A percentile compares a stretch with the other conserved stretches of the same genome.
Evolutionary conservation across 2,113 vertebrate species (phyloP).

Genomic region (Forbesichthys agassizii): DNA sequence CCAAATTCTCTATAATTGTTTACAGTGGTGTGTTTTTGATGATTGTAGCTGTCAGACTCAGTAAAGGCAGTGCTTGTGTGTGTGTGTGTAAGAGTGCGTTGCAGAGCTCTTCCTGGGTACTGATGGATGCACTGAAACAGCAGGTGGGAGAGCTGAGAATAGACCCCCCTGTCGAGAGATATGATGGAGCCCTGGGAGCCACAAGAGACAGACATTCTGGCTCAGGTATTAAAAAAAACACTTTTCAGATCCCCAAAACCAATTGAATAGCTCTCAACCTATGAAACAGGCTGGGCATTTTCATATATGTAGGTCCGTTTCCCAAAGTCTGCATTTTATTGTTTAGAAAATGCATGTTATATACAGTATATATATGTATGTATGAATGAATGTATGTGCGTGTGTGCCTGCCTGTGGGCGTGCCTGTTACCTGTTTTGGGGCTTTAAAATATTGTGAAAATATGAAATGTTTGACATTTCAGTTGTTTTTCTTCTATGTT

Average conservation of each 20-base stretch:
- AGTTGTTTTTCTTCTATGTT: slow-evolving; percentile 14
- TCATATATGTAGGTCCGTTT: no score
- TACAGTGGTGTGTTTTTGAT: no score
- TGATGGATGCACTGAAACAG: slow-evolving; percentile 73
- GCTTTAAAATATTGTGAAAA: background rate
- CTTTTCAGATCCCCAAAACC: background rate
- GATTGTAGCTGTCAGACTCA: no score
- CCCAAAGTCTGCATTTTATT: background rate
- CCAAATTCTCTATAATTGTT: no score
- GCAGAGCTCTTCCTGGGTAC: slow-evolving; percentile 70
- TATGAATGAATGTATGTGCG: no score
- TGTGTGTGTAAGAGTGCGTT: slow-evolving; percentile 62
- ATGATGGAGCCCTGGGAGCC: slow-evolving; percentile 56
- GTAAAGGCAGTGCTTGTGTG: no score
- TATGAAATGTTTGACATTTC: slow-evolving; percentile 1
- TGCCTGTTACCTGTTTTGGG: slow-evolving; percentile 5
- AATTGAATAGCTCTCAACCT: background rate
- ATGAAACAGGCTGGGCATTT: no score
- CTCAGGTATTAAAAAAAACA: slow-evolving; percentile 56
- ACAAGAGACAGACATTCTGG: slow-evolving; percentile 56
- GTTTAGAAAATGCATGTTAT: background rate
- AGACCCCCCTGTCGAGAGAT: slow-evolving; percentile 42
- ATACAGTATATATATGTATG: no score
- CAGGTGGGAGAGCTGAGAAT: slow-evolving; percentile 73
- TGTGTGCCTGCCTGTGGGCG: background rate